These are phyloP conservation scores for Lapara coniferarum DNA, from an alignment of 2,888 invertebrate genomes.

Conservation along the genomic window DNA sequence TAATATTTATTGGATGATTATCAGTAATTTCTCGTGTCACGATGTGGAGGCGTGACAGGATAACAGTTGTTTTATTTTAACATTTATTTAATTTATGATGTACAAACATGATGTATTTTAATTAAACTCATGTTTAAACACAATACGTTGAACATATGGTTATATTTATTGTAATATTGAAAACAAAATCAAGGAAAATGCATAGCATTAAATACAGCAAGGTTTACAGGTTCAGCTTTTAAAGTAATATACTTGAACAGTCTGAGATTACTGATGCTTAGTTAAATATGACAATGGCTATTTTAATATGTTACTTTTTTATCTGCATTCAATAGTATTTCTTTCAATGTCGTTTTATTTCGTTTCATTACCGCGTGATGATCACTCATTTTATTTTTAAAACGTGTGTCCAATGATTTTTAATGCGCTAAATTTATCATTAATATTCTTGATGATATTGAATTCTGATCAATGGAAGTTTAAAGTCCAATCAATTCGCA, in stretches of 20 bases:
- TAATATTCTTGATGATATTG: slow-evolving; percentile 7
- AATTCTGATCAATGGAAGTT: slow-evolving; percentile 17
- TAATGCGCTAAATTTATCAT: neutral
- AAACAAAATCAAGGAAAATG: slow-evolving; percentile 1
- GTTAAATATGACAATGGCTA: too few species aligned
- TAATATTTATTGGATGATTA: neutral
- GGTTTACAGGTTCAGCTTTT: neutral
- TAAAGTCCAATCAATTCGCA: slow-evolving; percentile 12
- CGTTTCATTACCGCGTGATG: neutral
- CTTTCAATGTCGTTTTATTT: too few species aligned
- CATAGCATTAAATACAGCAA: neutral
- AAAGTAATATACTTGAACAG: neutral
- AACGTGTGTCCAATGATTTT: neutral
- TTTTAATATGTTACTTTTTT: too few species aligned
- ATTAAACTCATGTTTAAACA: neutral
- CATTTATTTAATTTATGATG: neutral
- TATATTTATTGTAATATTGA: neutral
- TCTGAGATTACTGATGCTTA: neutral
- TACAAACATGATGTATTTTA: neutral
- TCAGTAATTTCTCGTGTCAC: neutral
- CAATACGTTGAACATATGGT: neutral
- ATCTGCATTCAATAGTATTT: too few species aligned
- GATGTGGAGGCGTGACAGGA: neutral
- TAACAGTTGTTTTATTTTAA: neutral
- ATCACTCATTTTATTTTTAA: too few species aligned